These are phyloP conservation scores for Harpagifer antarcticus DNA, from an alignment of 2,797 vertebrate species.

Conservation along the genomic window DNA sequence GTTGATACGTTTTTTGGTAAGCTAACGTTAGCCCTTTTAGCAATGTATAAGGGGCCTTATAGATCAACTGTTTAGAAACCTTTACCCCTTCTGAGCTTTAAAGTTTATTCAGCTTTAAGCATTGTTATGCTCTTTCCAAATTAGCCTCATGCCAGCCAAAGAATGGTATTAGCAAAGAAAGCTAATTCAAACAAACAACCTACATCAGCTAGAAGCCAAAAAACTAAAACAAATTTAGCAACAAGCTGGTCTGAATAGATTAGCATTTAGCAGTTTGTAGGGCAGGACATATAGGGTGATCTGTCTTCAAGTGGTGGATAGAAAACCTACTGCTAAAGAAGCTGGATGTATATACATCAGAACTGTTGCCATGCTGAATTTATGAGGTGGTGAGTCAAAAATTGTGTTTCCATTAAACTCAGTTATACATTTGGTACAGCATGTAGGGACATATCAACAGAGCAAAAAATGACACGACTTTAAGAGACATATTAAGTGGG, in stretches of 20 bases:
- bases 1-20: too few species aligned
- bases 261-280: neutral
- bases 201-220: neutral
- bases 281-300: too few species aligned
- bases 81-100: neutral
- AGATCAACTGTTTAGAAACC: too few species aligned
- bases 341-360: neutral
- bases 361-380: neutral
- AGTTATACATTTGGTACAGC: neutral
- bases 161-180: neutral
- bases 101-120: neutral
- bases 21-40: too few species aligned
- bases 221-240: neutral
- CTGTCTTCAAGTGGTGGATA: neutral
- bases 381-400: neutral
- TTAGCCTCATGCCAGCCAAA: neutral
- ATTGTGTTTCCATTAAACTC: slow-evolving; percentile 18
- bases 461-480: slow-evolving; percentile 10
- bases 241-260: neutral
- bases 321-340: neutral
- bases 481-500: slow-evolving; percentile 1
- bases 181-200: neutral
- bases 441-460: slow-evolving; percentile 10
- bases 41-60: too few species aligned
- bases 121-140: too few species aligned